Conservation (phyloP, 2,888 invertebrate genomes). For the Aethes cnicana region DNA sequence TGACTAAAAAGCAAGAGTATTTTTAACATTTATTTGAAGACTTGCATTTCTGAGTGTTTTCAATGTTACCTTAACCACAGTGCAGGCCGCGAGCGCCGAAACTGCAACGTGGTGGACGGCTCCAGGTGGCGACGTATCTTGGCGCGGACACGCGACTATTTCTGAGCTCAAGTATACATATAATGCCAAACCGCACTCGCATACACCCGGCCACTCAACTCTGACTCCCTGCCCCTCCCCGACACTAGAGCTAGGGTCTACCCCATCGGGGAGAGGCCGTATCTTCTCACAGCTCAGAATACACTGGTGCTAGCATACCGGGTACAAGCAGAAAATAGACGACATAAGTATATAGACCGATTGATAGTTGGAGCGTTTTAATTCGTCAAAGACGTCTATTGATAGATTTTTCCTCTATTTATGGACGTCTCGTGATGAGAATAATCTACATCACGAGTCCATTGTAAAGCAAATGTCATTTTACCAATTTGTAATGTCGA, state of each 20-base stretch:
- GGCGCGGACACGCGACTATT: conserved; percentile 63
- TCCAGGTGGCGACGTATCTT: conserved; percentile 52
- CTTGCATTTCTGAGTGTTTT: too few species aligned
- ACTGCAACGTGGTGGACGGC: conserved; percentile 34
- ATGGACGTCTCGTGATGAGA: conserved; percentile 11
- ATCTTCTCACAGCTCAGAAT: conserved; percentile 22
- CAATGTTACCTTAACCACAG: too few species aligned
- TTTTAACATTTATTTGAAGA: too few species aligned
- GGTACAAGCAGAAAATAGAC: conserved; percentile 34
- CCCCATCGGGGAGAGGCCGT: conserved; percentile 3
- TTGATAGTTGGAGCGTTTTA: conserved; percentile 36
- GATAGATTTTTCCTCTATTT: conserved; percentile 31
- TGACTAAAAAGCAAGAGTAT: too few species aligned
- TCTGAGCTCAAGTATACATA: conserved; percentile 62
- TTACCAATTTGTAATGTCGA: too few species aligned
- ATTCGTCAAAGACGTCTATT: conserved; percentile 37
- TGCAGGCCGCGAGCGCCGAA: neutral
- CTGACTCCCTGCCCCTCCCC: conserved; percentile 33
- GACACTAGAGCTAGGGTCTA: neutral
- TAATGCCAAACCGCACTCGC: conserved; percentile 55
- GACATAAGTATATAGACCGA: conserved; percentile 27
- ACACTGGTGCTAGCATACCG: conserved; percentile 33
- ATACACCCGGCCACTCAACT: conserved; percentile 39
- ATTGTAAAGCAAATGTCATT: too few species aligned
- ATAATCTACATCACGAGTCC: neutral